Base-by-base conservation (phyloP, 1,140 invertebrate genomes). In the Zaprionus davidi region DNA sequence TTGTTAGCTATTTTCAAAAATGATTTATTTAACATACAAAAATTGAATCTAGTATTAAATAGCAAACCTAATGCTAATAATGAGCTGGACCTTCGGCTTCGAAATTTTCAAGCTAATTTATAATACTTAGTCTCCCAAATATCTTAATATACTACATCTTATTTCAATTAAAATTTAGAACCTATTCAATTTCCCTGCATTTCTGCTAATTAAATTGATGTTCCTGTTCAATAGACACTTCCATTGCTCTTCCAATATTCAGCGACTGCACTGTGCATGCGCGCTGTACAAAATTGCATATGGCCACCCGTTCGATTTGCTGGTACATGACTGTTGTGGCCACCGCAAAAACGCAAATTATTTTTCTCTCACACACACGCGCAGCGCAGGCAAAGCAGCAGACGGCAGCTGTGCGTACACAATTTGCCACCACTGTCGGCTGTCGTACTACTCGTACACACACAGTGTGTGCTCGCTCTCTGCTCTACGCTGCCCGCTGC, bases 351-450 rank as follows among this genome's bases (percentile, higher is more conserved):
- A 79, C 79, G 67, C 85, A 71, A 83, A 84, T 90, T 75, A 76
- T 86, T 82, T 66, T 71, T 67, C 78, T 63, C 74, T 63, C 63
- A 65, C 69, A 76, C 62, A 63, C 51, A 67, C 67, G 46, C 71
- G 36, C 65, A 57, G 53, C 71, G 24, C 64, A 57, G 26, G 24
- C 41, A 17, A 12, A 20, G 31, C 59, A 44, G 38, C 63, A 57
- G 34, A 9, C 44, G 55, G 68, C 58, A 78, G 76, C 71, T 76
- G 67, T 90, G 51, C 56, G 46, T 57, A 77, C 57, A 46, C 64
- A 51, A 73, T 64, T 74, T 65, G 81, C 76, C 85, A 88, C 72
- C 81, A 88, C 86, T 88, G 85, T 87, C 58, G 70, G 64, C 71
- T 28, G 28, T 79, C 62, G 71, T 62, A 71, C 41, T 56, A 41